These are phyloP conservation scores for Mythimna impura DNA, from an alignment of 2,888 invertebrate species.

Conservation along the genomic window DNA sequence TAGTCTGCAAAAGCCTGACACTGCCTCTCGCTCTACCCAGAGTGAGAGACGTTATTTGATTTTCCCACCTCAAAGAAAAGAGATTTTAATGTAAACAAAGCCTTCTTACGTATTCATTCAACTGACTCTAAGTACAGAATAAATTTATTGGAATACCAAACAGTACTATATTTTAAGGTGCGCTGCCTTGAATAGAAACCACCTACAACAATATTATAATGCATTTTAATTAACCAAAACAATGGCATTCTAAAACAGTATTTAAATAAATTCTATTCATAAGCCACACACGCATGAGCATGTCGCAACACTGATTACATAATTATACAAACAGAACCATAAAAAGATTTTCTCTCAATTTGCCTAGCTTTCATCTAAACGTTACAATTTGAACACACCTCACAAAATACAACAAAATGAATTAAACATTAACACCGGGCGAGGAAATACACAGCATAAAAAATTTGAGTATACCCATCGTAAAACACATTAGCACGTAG, in stretches of 20 bases:
- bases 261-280: slow-evolving; percentile 35
- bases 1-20: too few species aligned
- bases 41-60: too few species aligned
- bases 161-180: slow-evolving; percentile 11
- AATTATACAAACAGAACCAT: slow-evolving; percentile 33
- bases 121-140: slow-evolving; percentile 11
- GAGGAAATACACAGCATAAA: slow-evolving; percentile 73
- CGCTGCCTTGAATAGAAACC: slow-evolving; percentile 11
- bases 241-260: slow-evolving; percentile 33
- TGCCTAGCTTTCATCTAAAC: slow-evolving; percentile 37
- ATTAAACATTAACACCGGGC: slow-evolving; percentile 67
- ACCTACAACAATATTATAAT: slow-evolving; percentile 39
- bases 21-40: too few species aligned
- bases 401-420: slow-evolving; percentile 59
- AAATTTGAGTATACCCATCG: slow-evolving; percentile 77
- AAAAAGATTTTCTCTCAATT: slow-evolving; percentile 42
- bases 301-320: slow-evolving; percentile 32
- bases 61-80: too few species aligned
- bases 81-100: not conserved
- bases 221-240: slow-evolving; percentile 39
- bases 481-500: slow-evolving; percentile 89
- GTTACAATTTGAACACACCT: slow-evolving; percentile 32
- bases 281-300: slow-evolving; percentile 17
- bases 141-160: slow-evolving; percentile 17
- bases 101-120: slow-evolving; percentile 12